Conservation (phyloP, 2,888 invertebrate genomes). For the Schizotus pectinicornis region DNA sequence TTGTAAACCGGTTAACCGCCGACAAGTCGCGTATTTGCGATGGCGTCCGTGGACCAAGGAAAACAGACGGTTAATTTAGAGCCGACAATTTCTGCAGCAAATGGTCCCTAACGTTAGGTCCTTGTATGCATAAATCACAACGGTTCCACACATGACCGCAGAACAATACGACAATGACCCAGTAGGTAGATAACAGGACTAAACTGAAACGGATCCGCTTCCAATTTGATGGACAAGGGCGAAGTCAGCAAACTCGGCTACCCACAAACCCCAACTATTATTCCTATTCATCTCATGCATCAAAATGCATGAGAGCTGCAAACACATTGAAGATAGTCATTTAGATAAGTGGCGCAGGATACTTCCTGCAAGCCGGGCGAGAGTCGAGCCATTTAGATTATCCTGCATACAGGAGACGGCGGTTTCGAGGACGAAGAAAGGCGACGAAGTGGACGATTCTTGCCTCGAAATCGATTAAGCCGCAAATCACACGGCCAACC, state of each 20-base stretch:
- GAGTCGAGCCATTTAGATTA: neutral
- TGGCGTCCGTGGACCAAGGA: too few relatives aligned
- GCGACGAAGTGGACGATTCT: neutral
- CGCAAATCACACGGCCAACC: neutral
- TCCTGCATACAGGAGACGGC: neutral
- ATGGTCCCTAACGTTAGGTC: neutral
- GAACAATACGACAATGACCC: slow-evolving; percentile 24
- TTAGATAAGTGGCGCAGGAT: slow-evolving; percentile 24
- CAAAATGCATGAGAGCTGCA: slow-evolving; percentile 31
- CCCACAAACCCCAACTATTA: slow-evolving; percentile 20
- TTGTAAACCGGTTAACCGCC: too few relatives aligned
- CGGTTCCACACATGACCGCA: slow-evolving; percentile 11
- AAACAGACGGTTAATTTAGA: too few relatives aligned
- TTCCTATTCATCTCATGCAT: slow-evolving; percentile 24
- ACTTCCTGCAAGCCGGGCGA: neutral
- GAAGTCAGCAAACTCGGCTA: slow-evolving; percentile 16
- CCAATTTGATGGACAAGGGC: slow-evolving; percentile 17
- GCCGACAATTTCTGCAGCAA: too few relatives aligned
- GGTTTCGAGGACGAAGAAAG: neutral
- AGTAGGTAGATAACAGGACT: slow-evolving; percentile 11
- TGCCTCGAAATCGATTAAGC: slow-evolving; percentile 1
- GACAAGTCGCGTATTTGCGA: too few relatives aligned
- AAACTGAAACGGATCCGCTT: slow-evolving; percentile 17
- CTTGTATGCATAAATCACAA: slow-evolving; percentile 8
- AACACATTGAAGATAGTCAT: slow-evolving; percentile 32